A percentile compares a stretch with the other conserved stretches of the same genome.
phyloP scores from a whole-genome alignment of 2,113 vertebrate species.

The Bambusicola thoracicus region DNA sequence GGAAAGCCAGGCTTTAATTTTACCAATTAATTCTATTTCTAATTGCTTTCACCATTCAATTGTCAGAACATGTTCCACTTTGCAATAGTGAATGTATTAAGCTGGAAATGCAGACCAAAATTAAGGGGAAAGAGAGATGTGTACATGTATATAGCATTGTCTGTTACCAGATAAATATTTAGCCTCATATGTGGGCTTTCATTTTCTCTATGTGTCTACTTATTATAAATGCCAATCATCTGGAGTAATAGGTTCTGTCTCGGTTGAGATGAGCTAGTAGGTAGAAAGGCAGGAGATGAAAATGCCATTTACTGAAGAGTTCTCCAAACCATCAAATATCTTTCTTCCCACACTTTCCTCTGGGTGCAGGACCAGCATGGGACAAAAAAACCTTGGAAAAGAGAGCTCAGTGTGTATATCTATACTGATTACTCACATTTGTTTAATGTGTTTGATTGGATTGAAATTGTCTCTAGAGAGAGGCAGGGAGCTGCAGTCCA shows the following conservation, averaged over 20 bases:
- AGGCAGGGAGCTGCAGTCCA: conserved; percentile 33
- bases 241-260: neutral
- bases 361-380: neutral
- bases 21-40: conserved; percentile 66
- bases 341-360: neutral
- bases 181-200: neutral
- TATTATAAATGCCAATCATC: neutral
- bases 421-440: neutral
- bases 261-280: neutral
- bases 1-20: conserved; percentile 66
- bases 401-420: neutral
- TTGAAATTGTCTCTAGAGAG: neutral
- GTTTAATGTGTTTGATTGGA: neutral
- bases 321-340: neutral
- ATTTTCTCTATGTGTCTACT: neutral
- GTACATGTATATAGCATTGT: neutral
- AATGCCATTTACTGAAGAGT: neutral
- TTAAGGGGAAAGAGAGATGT: neutral
- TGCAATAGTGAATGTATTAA: neutral
- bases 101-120: neutral
- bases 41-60: conserved; percentile 55
- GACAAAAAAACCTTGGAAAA: neutral
- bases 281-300: neutral
- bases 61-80: conserved; percentile 35
- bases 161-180: neutral